A percentile compares a stretch with the other conserved stretches of the same genome.
These are phyloP conservation scores for rabbit (Oryctolagus cuniculus) DNA, from an alignment of 2,113 vertebrate genomes.

Conservation along the genomic window mOryCun1.1 NC_091442.1:5192501-5193000, in stretches of 20 bases:
- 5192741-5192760: background rate
- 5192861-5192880: background rate
- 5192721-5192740: background rate
- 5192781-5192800: background rate
- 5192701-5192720: no score
- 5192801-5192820: background rate
- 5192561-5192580: conserved; percentile 33
- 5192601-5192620: conserved; percentile 8
- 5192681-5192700: background rate
- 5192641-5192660: background rate
- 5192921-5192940: no score
- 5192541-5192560: conserved; percentile 42
- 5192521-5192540: conserved; percentile 51
- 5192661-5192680: background rate
- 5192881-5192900: background rate
- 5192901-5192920: no score
- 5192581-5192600: conserved; percentile 27
- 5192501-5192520: background rate
- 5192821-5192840: background rate
- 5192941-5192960: no score
- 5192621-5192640: background rate
- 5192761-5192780: background rate
- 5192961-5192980: background rate
- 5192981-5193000: background rate
- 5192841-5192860: no score